A percentile compares a stretch with the other conserved stretches of the same genome.
These are phyloP conservation scores for Dasyornis broadbenti DNA, from an alignment of 2,113 vertebrate species.

Conservation along the genomic window DNA sequence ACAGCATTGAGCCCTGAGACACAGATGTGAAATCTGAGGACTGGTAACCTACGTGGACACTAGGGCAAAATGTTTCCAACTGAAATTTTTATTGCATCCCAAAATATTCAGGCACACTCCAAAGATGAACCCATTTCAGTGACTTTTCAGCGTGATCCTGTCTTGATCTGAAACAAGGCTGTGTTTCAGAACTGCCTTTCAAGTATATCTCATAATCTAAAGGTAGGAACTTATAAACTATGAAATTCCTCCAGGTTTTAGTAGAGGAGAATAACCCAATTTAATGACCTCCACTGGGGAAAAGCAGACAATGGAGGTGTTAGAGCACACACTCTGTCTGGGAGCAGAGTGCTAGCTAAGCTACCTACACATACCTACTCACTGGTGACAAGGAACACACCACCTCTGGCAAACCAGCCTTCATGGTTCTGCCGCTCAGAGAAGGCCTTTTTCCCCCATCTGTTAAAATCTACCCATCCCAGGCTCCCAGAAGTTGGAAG, in stretches of 20 bases:
- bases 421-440: neutral
- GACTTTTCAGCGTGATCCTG: neutral
- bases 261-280: neutral
- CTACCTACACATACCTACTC: neutral
- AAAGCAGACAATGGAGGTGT: neutral
- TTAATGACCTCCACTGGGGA: neutral
- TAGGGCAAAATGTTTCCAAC: neutral
- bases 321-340: neutral
- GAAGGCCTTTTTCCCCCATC: neutral
- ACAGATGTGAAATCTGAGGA: neutral
- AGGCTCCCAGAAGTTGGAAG: neutral
- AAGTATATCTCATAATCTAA: too few species aligned
- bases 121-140: neutral
- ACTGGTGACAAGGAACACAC: neutral
- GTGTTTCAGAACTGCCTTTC: neutral
- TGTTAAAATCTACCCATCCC: neutral
- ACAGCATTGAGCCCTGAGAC: neutral
- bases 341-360: neutral
- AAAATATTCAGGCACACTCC: neutral
- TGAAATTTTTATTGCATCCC: neutral
- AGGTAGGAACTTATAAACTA: neutral
- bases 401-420: neutral
- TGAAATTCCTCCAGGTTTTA: neutral
- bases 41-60: neutral
- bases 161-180: neutral